Conservation (phyloP, 2,113 vertebrate genomes). For the Microtus pennsylvanicus region DNA sequence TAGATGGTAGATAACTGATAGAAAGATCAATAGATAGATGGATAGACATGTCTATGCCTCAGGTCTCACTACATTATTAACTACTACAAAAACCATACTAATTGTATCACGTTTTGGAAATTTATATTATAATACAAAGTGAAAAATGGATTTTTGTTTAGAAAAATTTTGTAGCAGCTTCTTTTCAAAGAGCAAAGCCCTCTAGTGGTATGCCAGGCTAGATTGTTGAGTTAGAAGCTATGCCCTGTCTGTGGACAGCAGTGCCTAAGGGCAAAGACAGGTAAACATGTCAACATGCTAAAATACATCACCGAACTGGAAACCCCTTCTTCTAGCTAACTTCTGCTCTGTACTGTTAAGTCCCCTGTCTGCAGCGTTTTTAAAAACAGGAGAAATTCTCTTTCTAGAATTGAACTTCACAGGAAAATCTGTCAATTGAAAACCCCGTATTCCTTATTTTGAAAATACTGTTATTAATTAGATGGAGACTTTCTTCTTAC, state of each 20-base stretch:
- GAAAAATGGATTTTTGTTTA: neutral
- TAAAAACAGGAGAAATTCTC: neutral
- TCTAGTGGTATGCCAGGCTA: neutral
- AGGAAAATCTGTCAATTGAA: neutral
- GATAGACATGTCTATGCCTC: neutral
- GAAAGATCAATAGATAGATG: neutral
- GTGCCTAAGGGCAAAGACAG: accelerated
- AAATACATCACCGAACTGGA: neutral
- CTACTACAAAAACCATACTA: neutral
- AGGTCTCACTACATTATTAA: neutral
- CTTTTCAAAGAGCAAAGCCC: neutral
- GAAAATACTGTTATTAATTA: neutral
- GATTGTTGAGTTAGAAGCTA: accelerated
- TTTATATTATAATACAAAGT: neutral
- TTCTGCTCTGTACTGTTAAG: neutral
- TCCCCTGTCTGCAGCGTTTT: neutral
- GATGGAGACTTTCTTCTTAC: neutral
- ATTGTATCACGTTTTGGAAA: conserved; percentile 4
- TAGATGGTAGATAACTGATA: neutral
- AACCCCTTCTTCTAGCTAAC: neutral
- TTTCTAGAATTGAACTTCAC: neutral
- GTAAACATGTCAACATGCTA: neutral
- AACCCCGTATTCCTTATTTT: neutral
- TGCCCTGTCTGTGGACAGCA: neutral
- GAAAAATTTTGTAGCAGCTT: neutral